Conservation (phyloP, 2,113 vertebrate genomes). For the Hemichromis elongatus region DNA sequence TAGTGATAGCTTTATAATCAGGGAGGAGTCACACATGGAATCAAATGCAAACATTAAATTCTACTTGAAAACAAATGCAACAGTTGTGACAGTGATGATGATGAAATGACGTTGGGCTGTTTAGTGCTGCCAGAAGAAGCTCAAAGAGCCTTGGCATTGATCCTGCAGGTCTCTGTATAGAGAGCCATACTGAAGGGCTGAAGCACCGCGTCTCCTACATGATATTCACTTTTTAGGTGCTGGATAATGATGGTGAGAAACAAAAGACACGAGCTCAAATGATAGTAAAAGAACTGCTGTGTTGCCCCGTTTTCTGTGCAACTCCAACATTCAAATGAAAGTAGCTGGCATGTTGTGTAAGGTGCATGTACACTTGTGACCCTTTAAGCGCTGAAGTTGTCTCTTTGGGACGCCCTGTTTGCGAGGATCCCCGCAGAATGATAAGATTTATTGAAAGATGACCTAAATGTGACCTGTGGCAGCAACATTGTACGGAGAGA, state of each 20-base stretch:
- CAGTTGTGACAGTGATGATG: not conserved
- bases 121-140: not conserved
- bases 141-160: not conserved
- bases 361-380: not conserved
- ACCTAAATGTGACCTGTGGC: not conserved
- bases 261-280: not conserved
- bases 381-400: not conserved
- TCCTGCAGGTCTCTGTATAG: not conserved
- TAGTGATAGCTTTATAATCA: not conserved
- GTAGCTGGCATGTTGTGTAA: not conserved
- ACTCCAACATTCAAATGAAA: not conserved
- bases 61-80: not conserved
- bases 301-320: not conserved
- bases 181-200: not conserved
- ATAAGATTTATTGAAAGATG: not conserved
- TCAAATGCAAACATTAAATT: not conserved
- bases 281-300: not conserved
- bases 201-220: not conserved
- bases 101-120: not conserved
- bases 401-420: not conserved
- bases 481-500: not conserved
- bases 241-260: not conserved
- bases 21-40: not conserved
- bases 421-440: not conserved
- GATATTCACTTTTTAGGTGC: not conserved